Conservation (phyloP, 1,140 invertebrate species). For the Andrena cerasifolii region DNA sequence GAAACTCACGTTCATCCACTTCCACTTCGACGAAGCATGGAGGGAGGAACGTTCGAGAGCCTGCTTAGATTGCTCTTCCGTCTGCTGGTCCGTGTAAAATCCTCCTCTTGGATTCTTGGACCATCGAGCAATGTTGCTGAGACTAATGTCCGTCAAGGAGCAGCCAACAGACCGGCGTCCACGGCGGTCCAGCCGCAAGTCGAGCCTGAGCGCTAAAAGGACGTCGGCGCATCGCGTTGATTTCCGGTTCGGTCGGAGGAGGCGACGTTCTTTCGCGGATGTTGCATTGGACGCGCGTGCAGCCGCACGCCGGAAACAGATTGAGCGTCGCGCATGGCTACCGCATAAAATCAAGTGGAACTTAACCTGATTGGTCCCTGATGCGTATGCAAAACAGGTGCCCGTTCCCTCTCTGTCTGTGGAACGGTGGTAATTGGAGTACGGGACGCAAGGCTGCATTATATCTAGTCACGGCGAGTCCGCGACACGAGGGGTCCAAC, state of each 20-base stretch:
- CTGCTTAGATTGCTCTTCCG: too few species aligned
- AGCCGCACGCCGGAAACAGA: conserved; percentile 59
- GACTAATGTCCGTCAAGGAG: too few species aligned
- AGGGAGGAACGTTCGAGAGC: too few species aligned
- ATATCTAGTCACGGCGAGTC: conserved; percentile 76
- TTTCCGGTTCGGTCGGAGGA: conserved; percentile 1
- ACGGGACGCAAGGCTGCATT: conserved; percentile 78
- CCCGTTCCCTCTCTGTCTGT: conserved; percentile 64
- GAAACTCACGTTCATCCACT: too few species aligned
- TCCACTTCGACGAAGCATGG: too few species aligned
- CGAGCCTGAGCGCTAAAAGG: neutral
- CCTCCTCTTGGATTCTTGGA: too few species aligned
- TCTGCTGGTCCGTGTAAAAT: too few species aligned
- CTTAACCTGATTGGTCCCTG: conserved; percentile 75
- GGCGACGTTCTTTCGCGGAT: conserved; percentile 49
- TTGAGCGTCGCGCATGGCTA: conserved; percentile 56
- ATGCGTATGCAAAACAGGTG: conserved; percentile 78
- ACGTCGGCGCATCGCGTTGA: conserved; percentile 10
- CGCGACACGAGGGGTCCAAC: conserved; percentile 70
- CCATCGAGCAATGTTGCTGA: too few species aligned
- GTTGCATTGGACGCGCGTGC: conserved; percentile 50
- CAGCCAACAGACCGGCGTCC: too few species aligned
- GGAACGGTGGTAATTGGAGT: conserved; percentile 75
- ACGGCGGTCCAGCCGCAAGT: neutral
- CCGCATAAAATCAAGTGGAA: conserved; percentile 69